These are phyloP conservation scores for Forbesichthys papilliferus DNA, from an alignment of 2,113 vertebrate species.

Conservation along the genomic window DNA sequence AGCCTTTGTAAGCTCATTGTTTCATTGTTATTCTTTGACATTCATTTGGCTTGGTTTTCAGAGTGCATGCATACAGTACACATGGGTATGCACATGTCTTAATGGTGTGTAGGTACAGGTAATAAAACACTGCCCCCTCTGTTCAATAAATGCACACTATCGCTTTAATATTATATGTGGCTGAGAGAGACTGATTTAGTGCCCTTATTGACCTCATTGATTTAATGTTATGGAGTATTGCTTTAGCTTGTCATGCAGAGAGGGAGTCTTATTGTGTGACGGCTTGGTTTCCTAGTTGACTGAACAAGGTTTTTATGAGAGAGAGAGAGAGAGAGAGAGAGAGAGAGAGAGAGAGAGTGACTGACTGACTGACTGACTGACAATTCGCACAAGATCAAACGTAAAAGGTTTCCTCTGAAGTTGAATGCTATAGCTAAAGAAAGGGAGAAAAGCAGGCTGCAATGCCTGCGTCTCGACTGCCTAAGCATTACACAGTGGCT, in stretches of 20 bases:
- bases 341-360: constrained; percentile 5
- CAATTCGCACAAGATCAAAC: not conserved
- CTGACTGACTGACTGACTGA: not conserved
- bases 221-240: not conserved
- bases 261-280: constrained; percentile 2
- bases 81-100: too few relatives aligned
- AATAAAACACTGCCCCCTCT: too few relatives aligned
- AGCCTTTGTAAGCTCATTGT: not conserved
- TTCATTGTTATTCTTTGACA: not conserved
- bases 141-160: too few relatives aligned
- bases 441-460: too few relatives aligned
- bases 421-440: not conserved
- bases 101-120: too few relatives aligned
- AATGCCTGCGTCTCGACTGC: not conserved
- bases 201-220: not conserved
- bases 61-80: too few relatives aligned
- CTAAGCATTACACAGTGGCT: not conserved
- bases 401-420: not conserved
- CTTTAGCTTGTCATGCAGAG: constrained; percentile 2
- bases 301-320: not conserved
- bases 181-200: too few relatives aligned
- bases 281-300: not conserved
- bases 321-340: not conserved
- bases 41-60: too few relatives aligned
- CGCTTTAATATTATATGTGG: too few relatives aligned